Evolutionary conservation across 2,797 vertebrate species (phyloP), one percentile per base, ranked within the genome.

Genomic region (Melopsittacus undulatus): DNA sequence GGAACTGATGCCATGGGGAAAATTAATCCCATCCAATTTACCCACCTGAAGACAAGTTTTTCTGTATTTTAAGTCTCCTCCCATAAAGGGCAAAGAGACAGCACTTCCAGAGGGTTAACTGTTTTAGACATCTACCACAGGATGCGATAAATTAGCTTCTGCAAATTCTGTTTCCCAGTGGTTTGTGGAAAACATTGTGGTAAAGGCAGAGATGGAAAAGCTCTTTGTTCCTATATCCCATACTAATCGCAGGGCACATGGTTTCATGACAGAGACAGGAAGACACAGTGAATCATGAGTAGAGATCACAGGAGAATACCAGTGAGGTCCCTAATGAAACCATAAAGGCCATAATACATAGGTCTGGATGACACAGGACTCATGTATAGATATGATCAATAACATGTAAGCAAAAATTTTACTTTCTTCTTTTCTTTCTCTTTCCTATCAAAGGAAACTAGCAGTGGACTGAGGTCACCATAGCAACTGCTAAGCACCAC

Each of bases 391-490:
- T 67, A 14, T 13, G 40, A 89, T 54, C 51, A 56, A 45, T 56
- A 89, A 57, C 14, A n/a, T 49, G 22, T 27, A 62, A 86, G 30
- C 46, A 24, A 87, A 48, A 82, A 85, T 10, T 66, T 34, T 36
- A 57, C 24, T 83, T 82, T 73, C 54, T 87, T 69, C 34, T 75
- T 90, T 78, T 57, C 59, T 70, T 79, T 51, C 51, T 91, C 73
- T 76, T 89, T 69, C 67, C 56, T 74, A 72, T 46, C 67, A 91
- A 91, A 87, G 82, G 68, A 87, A 93, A 83, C 61, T 73, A 63
- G 46, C 64, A 56, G 49, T 70, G 86, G 92, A 91, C 84, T 77
- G 81, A 91, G 90, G 94, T 95, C 95, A 96, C 96, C 95, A 95
- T 94, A 81, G 94, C 94, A 97, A 97, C 93, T 32, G 42, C n/a